phyloP scores from a whole-genome alignment of 2,113 vertebrate species.

The Alosa alosa region DNA sequence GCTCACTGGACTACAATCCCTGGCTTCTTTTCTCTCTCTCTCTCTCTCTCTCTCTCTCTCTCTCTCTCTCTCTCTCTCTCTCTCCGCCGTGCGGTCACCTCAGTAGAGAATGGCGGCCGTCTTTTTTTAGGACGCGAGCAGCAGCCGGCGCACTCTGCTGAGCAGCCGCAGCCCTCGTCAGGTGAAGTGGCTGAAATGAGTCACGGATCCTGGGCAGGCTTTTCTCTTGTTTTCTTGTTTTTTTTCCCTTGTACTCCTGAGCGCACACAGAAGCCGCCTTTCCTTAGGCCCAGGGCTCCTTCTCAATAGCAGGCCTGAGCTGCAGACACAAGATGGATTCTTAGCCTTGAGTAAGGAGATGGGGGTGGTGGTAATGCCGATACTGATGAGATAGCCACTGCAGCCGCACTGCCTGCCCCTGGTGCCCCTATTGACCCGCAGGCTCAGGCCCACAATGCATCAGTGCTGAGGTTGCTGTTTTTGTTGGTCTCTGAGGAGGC shows the following conservation, averaged over 20 bases:
- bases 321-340: neutral
- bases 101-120: neutral
- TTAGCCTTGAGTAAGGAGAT: constrained; percentile 10
- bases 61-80: neutral
- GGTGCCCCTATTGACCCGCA: too few species aligned
- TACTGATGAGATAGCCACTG: neutral
- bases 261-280: neutral
- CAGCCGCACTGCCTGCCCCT: neutral
- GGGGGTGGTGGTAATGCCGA: neutral
- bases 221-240: neutral
- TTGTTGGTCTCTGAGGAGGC: neutral
- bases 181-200: neutral
- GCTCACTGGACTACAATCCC: neutral
- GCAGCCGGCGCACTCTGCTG: neutral
- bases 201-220: neutral
- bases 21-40: constrained; percentile 44
- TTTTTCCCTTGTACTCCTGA: neutral
- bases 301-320: neutral
- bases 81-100: constrained; percentile 36
- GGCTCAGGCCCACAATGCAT: neutral
- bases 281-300: neutral
- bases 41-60: constrained; percentile 22
- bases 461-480: neutral
- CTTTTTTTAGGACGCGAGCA: neutral
- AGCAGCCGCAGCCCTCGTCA: neutral